These are phyloP conservation scores for Erpornis zantholeuca DNA, from an alignment of 2,113 vertebrate species.

Conservation along the genomic window DNA sequence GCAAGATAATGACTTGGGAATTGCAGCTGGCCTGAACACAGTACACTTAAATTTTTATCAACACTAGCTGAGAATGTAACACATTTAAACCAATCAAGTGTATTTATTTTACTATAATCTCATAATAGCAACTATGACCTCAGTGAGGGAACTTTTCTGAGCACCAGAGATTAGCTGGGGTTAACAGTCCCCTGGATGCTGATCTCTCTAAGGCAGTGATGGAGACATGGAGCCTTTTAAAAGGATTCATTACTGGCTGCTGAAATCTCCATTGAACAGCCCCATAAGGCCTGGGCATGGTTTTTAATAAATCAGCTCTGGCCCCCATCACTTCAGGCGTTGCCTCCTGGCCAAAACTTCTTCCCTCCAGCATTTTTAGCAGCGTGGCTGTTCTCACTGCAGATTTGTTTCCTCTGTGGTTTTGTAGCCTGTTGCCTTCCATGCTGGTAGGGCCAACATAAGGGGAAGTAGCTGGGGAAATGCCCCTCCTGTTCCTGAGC, in stretches of 20 bases:
- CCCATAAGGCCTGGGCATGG: background rate
- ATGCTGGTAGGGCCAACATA: background rate
- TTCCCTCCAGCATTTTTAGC: slow-evolving; percentile 15
- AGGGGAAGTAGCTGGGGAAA: slow-evolving; percentile 54
- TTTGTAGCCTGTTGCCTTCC: slow-evolving; percentile 25
- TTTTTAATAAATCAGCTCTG: background rate
- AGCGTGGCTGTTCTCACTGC: background rate
- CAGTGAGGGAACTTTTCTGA: background rate
- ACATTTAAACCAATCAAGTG: background rate
- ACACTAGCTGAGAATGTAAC: background rate
- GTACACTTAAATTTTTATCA: background rate
- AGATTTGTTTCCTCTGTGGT: slow-evolving; percentile 44
- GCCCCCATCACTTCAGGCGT: background rate
- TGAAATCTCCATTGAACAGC: background rate
- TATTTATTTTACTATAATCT: background rate
- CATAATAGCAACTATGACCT: background rate
- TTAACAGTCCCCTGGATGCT: background rate
- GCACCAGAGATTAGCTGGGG: background rate
- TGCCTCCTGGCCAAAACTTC: background rate
- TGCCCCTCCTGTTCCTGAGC: slow-evolving; percentile 47
- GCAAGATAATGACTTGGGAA: background rate
- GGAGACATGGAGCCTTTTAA: background rate
- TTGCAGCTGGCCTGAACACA: background rate
- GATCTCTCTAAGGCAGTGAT: background rate
- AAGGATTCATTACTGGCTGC: background rate